Evolutionary conservation across 2,797 vertebrate genomes (phyloP).

Genomic region (Natrix natrix): DNA sequence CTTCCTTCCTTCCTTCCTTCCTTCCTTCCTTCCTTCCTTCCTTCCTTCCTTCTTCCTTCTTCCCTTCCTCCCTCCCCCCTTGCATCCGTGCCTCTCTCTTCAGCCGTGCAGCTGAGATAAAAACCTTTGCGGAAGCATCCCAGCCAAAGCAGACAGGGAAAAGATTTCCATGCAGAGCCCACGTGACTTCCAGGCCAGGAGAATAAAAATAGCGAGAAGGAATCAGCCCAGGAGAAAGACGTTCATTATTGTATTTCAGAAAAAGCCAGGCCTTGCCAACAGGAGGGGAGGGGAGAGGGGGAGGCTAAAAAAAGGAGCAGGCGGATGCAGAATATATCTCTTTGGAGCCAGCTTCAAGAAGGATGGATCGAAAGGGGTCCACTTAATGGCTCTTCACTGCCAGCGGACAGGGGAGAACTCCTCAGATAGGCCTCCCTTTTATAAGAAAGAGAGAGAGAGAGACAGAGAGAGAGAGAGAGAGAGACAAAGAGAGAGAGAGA

Average conservation of each 20-base stretch:
- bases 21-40: background rate
- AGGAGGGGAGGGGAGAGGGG: background rate
- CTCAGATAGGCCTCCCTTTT: conserved; percentile 2
- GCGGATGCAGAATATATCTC: background rate
- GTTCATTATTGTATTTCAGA: conserved; percentile 37
- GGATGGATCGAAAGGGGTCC: conserved; percentile 19
- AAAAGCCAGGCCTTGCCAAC: conserved; percentile 29
- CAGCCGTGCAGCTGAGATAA: conserved; percentile 17
- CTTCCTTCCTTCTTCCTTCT: background rate
- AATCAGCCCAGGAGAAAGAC: conserved; percentile 25
- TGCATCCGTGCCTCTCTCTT: background rate
- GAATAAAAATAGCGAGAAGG: conserved; percentile 53
- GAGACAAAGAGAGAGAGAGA: too few species aligned
- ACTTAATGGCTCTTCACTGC: background rate
- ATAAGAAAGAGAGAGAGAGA: background rate
- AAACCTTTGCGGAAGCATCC: conserved; percentile 48
- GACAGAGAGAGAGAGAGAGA: too few species aligned
- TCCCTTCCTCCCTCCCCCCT: rapidly evolving
- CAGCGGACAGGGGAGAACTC: background rate
- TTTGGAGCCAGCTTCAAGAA: background rate
- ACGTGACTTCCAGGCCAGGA: conserved; percentile 34
- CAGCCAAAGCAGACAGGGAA: conserved; percentile 34
- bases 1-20: too few species aligned
- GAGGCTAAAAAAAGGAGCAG: background rate
- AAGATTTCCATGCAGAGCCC: conserved; percentile 16